Evolutionary conservation across 2,888 invertebrate species (phyloP).

Genomic region (Phortica okadai): DNA sequence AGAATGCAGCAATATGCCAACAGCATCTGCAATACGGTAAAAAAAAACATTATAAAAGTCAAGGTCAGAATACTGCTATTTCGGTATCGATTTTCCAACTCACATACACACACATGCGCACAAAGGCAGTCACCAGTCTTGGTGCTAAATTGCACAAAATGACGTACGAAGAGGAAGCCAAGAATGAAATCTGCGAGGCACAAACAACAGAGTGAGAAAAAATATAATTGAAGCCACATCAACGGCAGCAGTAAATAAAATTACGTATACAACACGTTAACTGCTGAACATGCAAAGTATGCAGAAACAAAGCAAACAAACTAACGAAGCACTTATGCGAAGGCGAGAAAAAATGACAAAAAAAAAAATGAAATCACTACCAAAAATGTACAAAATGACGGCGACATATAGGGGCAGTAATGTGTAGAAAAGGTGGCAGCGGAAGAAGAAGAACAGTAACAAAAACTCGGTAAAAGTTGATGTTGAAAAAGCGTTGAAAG

Average conservation of each 20-base stretch:
- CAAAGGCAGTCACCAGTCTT: no score
- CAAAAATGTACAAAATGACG: conserved; percentile 44
- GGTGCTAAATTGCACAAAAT: background rate
- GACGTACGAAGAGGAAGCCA: background rate
- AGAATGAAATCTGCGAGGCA: background rate
- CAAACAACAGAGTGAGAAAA: background rate
- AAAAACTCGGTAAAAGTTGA: conserved; percentile 37
- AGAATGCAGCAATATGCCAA: background rate
- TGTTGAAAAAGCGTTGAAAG: conserved; percentile 31
- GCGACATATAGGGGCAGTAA: background rate
- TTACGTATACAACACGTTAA: conserved; percentile 4
- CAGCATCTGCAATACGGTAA: background rate
- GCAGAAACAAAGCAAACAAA: background rate
- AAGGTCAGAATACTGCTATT: background rate
- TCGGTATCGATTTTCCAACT: no score
- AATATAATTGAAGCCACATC: no score
- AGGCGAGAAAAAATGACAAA: background rate
- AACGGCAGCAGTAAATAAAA: conserved; percentile 5
- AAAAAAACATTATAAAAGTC: background rate
- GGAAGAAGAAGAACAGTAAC: background rate
- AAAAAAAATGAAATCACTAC: conserved; percentile 7
- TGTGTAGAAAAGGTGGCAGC: background rate
- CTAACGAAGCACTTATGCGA: conserved; percentile 1
- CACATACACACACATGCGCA: no score
- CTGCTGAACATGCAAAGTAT: conserved; percentile 11